Evolutionary conservation across 2,888 invertebrate species (phyloP), one percentile per base, ranked within the genome.

Genomic region (Horisme vitalbata): DNA sequence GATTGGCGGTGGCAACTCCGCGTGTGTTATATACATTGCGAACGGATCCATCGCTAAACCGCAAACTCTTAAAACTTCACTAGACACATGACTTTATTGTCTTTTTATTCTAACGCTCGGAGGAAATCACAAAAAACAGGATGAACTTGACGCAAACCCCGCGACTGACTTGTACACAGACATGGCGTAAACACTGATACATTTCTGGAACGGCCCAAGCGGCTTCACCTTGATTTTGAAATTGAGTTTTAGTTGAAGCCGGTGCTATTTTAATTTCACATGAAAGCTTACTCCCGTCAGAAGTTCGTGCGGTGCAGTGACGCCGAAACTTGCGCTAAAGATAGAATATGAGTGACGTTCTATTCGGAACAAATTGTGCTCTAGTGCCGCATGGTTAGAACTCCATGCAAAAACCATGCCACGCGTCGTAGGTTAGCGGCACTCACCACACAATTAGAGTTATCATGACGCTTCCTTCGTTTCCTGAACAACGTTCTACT

Each of bases 151-250:
- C 71, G 75, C 66, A 68, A 73, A 65, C 61, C 65, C 54, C 65
- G 57, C 70, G 68, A 73, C 70, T 56, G 66, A 62, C 62, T 55
- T 67, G 65, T 65, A 66, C 58, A 64, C 73, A 68, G 70, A 59
- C 68, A 60, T 59, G 63, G 66, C 64, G 76, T 81, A 77, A 80
- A 82, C 79, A 76, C 61, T 52, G 63, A 61, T 72, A 72, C 84
- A 80, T 81, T 76, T 79, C 83, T 77, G 78, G 79, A 87, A 85
- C 78, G 83, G 71, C 81, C 67, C 73, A 79, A 77, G 76, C 74
- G 75, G 66, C 79, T 72, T 88, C 86, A 88, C 89, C 89, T 88
- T 88, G 89, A 88, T 88, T 88, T 89, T 88, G 87, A 89, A 86
- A 78, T 68, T 78, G 80, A 76, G 71, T 79, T 81, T 83, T 74